Evolutionary conservation across 2,888 invertebrate species (phyloP).

Genomic region (Amphipoea lucens): DNA sequence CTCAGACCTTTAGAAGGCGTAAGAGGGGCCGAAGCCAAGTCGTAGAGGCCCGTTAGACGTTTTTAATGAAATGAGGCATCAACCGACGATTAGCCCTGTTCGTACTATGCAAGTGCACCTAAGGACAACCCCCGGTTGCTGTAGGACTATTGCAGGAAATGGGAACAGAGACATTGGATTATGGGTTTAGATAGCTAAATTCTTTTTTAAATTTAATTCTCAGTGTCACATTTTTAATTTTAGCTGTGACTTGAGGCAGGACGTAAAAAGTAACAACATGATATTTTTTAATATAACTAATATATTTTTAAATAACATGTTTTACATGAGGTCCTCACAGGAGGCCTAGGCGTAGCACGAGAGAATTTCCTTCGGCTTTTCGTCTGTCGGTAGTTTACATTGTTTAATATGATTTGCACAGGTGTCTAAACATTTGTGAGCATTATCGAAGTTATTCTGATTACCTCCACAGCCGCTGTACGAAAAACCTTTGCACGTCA

Average conservation of each 20-base stretch:
- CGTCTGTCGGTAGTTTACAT: neutral
- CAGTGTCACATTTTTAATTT: neutral
- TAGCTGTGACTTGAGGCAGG: neutral
- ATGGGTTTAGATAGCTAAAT: no score
- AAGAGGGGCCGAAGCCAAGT: no score
- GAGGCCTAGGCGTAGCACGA: neutral
- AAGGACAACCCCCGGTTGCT: no score
- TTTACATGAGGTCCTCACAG: neutral
- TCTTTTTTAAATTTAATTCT: no score
- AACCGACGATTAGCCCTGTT: no score
- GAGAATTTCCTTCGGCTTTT: no score
- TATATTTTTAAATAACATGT: neutral
- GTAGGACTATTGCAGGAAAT: no score
- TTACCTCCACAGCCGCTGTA: conserved; percentile 85
- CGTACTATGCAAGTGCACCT: no score
- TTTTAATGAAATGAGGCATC: no score
- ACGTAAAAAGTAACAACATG: neutral
- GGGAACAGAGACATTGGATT: no score
- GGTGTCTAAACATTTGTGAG: neutral
- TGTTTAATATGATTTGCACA: neutral
- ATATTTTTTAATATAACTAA: neutral
- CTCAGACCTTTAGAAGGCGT: no score
- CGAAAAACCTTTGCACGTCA: conserved; percentile 78
- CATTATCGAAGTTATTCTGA: conserved; percentile 72
- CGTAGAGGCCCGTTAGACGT: no score